Base-by-base conservation (phyloP, 2,797 vertebrate genomes). In the Percopsis omiscomaycus region DNA sequence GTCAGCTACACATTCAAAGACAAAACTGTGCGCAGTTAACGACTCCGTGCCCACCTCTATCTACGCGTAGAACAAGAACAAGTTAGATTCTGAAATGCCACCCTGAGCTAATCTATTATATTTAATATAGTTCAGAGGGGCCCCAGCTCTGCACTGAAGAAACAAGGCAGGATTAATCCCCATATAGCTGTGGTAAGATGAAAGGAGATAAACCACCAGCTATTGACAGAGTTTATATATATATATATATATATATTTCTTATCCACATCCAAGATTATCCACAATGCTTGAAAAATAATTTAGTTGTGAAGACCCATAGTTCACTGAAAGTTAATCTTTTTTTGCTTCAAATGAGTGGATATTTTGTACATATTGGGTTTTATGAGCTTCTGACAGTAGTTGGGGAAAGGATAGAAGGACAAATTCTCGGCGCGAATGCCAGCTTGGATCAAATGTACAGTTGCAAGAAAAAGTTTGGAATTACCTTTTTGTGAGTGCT, bases 201-300 rank as follows among this genome's bases (percentile, higher is more conserved):
- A 91, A 91, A 89, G 88, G 78, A 88, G 89, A 91, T 91, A 89
- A 91, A 90, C 82, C 89, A 89, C 84, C 75, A 71, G 57, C 85
- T 88, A 85, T 87, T 89, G 88, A 88, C 89, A 86, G 75, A 88
- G 82, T 89, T 91, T 88, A 88, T 91, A 88, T 90, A 91, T 92
- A 22, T 22, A 22, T 6, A 32, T 5, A 37, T 37, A 37, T 37
- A 37, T 32, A 32, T 22, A 22, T 22, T 22, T 22, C 22, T 89
- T 91, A 89, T 92, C 90, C 91, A 77, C 78, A 76, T 66, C 3
- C 81, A 86, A 86, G 77, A 86, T 84, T 90, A 78, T 81, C 84
- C 85, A 74, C 68, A 71, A 75, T 73, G 72, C 86, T 89, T 91
- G 87, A 90, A 90, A 89, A 82, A 70, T 86, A 88, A 89, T 91